Evolutionary conservation across 2,797 vertebrate species (phyloP), one percentile per base, ranked within the genome.

Genomic region (Megalops cyprinoides): DNA sequence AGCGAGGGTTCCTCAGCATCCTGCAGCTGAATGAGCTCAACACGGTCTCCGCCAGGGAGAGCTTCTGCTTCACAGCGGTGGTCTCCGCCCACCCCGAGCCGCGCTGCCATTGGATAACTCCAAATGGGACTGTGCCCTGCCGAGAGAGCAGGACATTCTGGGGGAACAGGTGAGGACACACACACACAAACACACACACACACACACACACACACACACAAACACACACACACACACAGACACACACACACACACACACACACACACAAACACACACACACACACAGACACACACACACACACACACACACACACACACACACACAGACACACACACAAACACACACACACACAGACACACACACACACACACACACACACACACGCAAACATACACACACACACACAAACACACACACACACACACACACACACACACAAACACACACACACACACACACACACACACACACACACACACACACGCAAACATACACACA

Each of bases 71-170:
- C 78, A 85, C 94, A 76, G 93, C 94, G 81, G 87, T 55, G 62
- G 93, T 98, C 79, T 94, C 89, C 84, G 95, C 96, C 4, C 94
- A 96, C 77, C 96, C 96, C 55, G 88, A 90, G 74, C 94, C 95
- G 53, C 89, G 90, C 75, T 99, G 97, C 74, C 84, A 80, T 2
- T 99, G 97, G 98, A 87, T 94, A 6, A 93, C 90, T 89, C 95
- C 95, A 1, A 73, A 90, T 73, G 92, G 91, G 78, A 86, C 74
- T 0, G 84, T 90, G 84, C 92, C 92, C 1, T 93, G 94, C 79
- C 34, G 85, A 28, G 90, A 93, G 80, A 87, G 42, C 31, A 87
- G 80, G 55, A 88, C 82, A 9, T 55, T 83, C 34, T 88, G 92
- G 58, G 89, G 89, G 75, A 89, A 0, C 85, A 96, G 95, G 96